Evolutionary conservation across 2,797 vertebrate genomes (phyloP).

Genomic region (Poecilia picta): DNA sequence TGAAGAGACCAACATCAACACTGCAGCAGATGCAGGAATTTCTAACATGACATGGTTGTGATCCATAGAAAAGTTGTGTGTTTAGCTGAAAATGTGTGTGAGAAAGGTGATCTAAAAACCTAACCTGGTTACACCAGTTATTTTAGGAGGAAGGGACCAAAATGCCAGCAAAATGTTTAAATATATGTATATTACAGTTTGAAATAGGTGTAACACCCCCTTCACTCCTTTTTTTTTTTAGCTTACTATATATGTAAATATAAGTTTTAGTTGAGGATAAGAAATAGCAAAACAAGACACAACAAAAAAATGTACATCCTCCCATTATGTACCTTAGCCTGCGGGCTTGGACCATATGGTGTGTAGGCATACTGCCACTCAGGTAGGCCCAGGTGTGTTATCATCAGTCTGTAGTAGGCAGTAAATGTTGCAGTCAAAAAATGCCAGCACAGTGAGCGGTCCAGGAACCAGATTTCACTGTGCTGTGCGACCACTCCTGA

Average conservation of each 20-base stretch:
- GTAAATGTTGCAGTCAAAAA: conserved; percentile 91
- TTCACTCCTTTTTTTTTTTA: no score
- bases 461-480: conserved; percentile 95
- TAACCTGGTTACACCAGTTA: not conserved
- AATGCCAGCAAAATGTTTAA: not conserved
- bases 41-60: not conserved
- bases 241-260: not conserved
- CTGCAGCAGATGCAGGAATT: not conserved
- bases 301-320: not conserved
- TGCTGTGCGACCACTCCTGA: conserved; percentile 83
- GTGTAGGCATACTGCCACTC: conserved; percentile 97
- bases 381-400: conserved; percentile 93
- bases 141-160: not conserved
- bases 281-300: not conserved
- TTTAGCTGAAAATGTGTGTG: not conserved
- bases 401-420: conserved; percentile 94
- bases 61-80: not conserved
- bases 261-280: conserved; percentile 6
- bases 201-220: not conserved
- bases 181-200: not conserved
- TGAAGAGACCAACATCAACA: not conserved
- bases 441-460: conserved; percentile 95
- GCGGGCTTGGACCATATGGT: conserved; percentile 91
- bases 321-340: conserved; percentile 87
- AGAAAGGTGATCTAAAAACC: not conserved